Percentiles rank a stretch among this genome's conserved stretches.
These are phyloP conservation scores for Pipistrellus pygmaeus DNA, from an alignment of 2,797 vertebrate genomes.

Conservation along the genomic window DNA sequence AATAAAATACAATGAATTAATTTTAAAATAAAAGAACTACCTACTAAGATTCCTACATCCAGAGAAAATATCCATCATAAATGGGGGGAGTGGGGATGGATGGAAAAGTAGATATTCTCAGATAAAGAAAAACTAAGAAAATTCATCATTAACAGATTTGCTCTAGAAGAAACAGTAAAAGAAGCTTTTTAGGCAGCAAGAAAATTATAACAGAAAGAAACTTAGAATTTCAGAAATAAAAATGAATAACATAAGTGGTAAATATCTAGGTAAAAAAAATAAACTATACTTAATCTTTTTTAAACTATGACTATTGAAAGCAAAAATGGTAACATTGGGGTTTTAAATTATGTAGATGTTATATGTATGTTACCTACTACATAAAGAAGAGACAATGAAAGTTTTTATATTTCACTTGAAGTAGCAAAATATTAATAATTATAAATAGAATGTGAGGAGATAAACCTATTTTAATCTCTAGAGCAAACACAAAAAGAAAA, in stretches of 20 bases:
- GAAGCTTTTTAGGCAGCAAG: neutral
- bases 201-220: neutral
- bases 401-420: constrained; percentile 4
- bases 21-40: neutral
- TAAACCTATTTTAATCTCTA: neutral
- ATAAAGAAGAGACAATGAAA: neutral
- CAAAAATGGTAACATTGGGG: neutral
- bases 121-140: neutral
- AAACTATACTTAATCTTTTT: neutral
- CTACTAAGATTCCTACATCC: neutral
- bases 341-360: neutral
- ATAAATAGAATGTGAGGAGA: neutral
- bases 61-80: constrained; percentile 14
- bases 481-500: neutral
- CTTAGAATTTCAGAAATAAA: neutral
- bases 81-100: neutral
- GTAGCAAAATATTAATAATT: constrained; percentile 19
- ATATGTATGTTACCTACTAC: neutral
- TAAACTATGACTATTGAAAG: neutral
- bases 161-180: neutral
- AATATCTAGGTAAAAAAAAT: neutral
- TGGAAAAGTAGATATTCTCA: neutral
- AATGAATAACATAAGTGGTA: neutral
- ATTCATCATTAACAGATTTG: neutral
- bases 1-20: neutral